Base-by-base conservation (phyloP, 2,113 vertebrate genomes). In the Oncorhynchus gorbuscha region DNA sequence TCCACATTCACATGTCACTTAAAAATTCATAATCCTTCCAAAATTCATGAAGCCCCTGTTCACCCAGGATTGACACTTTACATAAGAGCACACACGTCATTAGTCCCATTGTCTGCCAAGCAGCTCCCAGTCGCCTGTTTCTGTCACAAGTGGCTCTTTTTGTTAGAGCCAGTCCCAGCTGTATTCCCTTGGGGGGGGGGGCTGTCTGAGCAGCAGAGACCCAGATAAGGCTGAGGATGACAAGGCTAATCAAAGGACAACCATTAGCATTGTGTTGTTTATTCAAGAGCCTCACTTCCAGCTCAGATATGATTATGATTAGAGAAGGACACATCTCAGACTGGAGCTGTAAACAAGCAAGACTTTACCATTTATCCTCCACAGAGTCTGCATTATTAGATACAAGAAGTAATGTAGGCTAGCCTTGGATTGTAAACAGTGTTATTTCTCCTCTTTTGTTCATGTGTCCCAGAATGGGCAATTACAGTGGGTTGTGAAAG, bases 91-190 rank as follows among this genome's bases (percentile, higher is more conserved):
- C 66, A 69, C 6, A 66, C 3, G 24, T 13, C 30, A 39, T 73
- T 79, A 75, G 83, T 75, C 76, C 68, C 79, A 73, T 80, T 87
- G 84, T 83, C 76, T 86, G 75, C 75, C 81, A 83, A 87, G 75
- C 86, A 78, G 79, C 72, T 72, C 72, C 76, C 71, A 83, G 84
- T 82, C 78, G 80, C n/a, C 68, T 80, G 76, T 79, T 80, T 77
- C 78, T 79, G 79, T 89, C 82, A 90, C 76, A 71, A 30, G 76
- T 70, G 71, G 82, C 84, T 88, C 80, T 82, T 85, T 81, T 81
- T 64, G 62, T 82, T 76, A 76, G 71, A 79, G 55, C 24, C 66
- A 78, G 69, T 76, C 78, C 76, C 16, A n/a, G 59, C 59, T 62
- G n/a, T 22, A 62, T 62, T 13, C 59, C 59, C 59, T 62, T 7